Evolutionary conservation across 2,888 invertebrate genomes (phyloP).

Genomic region (Tolmerus cingulatus): DNA sequence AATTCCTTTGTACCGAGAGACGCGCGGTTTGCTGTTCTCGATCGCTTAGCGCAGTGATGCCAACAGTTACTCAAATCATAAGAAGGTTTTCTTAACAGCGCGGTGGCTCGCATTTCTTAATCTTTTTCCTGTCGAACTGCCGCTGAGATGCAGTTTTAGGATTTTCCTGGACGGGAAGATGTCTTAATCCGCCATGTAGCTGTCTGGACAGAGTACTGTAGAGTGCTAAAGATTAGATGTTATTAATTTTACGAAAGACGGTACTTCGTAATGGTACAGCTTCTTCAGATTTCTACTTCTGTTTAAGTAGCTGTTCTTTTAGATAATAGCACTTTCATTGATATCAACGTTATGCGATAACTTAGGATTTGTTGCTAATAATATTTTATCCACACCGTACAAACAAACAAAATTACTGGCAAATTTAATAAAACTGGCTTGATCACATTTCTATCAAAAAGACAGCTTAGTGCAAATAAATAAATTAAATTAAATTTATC

Average conservation of each 20-base stretch:
- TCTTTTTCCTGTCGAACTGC: background rate
- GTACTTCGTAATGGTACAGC: background rate
- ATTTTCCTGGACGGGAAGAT: background rate
- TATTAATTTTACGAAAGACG: background rate
- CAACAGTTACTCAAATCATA: background rate
- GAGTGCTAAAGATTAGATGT: background rate
- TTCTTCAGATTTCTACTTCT: background rate
- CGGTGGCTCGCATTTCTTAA: background rate
- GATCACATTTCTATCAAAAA: too few relatives aligned
- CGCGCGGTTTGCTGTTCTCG: background rate
- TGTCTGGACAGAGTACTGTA: background rate
- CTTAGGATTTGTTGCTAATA: background rate
- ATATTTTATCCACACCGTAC: background rate
- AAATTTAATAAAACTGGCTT: too few relatives aligned
- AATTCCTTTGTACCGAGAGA: background rate
- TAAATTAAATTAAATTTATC: too few relatives aligned
- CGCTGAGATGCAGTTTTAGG: background rate
- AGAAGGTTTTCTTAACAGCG: background rate
- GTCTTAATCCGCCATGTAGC: background rate
- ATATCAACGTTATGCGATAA: background rate
- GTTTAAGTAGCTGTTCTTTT: background rate
- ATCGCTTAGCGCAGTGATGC: background rate
- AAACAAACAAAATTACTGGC: too few relatives aligned
- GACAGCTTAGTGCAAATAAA: too few relatives aligned
- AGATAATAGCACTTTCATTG: background rate